Conservation (phyloP, 1,140 invertebrate species). For the Sesamia nonagrioides region DNA sequence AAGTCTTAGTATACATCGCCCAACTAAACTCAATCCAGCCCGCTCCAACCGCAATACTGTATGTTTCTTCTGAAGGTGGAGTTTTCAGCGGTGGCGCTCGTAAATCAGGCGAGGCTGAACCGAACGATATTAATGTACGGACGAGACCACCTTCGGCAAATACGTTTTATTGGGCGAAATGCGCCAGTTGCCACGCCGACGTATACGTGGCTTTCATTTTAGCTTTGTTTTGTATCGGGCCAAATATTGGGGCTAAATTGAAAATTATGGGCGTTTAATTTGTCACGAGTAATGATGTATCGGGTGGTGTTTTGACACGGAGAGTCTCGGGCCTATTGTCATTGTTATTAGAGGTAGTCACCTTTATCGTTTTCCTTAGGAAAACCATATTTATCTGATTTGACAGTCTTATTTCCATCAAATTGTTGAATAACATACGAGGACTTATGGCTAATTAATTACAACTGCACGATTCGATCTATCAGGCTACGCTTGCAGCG, state of each 20-base stretch:
- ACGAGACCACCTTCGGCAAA: conserved; percentile 50
- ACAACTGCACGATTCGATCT: too few relatives aligned
- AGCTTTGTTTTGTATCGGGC: conserved; percentile 22
- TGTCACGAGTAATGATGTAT: background rate
- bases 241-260: conserved; percentile 21
- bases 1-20: too few relatives aligned
- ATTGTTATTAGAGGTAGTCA: background rate
- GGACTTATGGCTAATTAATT: too few relatives aligned
- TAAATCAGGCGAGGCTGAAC: conserved; percentile 54
- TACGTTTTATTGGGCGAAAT: conserved; percentile 46
- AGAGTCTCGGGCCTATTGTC: background rate
- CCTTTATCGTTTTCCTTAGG: background rate
- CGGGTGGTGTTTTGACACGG: background rate
- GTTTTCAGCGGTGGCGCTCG: conserved; percentile 50
- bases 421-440: too few relatives aligned
- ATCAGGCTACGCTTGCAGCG: too few relatives aligned
- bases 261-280: conserved; percentile 31
- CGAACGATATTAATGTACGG: conserved; percentile 55
- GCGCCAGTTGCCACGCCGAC: conserved; percentile 28
- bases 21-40: background rate
- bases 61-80: conserved; percentile 45
- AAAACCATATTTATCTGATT: background rate
- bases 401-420: background rate
- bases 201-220: conserved; percentile 18
- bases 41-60: background rate